Evolutionary conservation across 2,113 vertebrate genomes (phyloP).

Genomic region (Tenebrosternarchus preto): DNA sequence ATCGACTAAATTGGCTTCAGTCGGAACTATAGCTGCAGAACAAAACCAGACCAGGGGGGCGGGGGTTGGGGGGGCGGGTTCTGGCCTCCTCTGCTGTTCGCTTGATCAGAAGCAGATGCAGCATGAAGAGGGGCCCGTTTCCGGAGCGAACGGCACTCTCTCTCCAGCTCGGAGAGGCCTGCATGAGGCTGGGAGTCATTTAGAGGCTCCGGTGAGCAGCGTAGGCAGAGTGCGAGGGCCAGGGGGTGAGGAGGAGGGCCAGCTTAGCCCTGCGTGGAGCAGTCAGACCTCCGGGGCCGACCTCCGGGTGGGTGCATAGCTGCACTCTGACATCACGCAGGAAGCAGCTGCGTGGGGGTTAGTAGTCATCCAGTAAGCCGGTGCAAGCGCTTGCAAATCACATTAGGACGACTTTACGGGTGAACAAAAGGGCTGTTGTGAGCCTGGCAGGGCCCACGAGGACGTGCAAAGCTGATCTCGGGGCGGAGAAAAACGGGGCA

Average conservation of each 20-base stretch:
- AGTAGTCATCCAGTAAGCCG: slow-evolving; percentile 55
- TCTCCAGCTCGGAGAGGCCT: slow-evolving; percentile 25
- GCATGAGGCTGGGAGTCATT: slow-evolving; percentile 34
- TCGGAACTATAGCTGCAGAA: background rate
- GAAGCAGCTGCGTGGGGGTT: slow-evolving; percentile 73
- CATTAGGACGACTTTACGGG: slow-evolving; percentile 56
- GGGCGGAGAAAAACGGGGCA: slow-evolving; percentile 30
- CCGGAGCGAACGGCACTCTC: slow-evolving; percentile 28
- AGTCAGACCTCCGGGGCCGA: slow-evolving; percentile 53
- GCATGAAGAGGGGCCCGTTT: background rate
- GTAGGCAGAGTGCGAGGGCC: background rate
- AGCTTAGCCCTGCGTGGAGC: background rate
- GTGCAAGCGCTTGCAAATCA: slow-evolving; percentile 62
- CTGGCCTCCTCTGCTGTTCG: slow-evolving; percentile 7
- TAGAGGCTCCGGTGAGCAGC: slow-evolving; percentile 10
- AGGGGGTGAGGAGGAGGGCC: no score
- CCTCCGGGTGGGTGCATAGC: slow-evolving; percentile 62
- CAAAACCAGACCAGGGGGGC: background rate
- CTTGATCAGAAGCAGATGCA: slow-evolving; percentile 39
- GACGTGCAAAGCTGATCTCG: slow-evolving; percentile 62
- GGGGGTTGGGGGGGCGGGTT: no score
- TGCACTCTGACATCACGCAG: slow-evolving; percentile 73
- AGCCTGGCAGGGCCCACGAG: slow-evolving; percentile 40
- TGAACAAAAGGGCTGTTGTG: slow-evolving; percentile 67
- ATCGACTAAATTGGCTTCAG: background rate